Conservation (phyloP, 2,888 invertebrate species). For the Meiosimyza platycephala region DNA sequence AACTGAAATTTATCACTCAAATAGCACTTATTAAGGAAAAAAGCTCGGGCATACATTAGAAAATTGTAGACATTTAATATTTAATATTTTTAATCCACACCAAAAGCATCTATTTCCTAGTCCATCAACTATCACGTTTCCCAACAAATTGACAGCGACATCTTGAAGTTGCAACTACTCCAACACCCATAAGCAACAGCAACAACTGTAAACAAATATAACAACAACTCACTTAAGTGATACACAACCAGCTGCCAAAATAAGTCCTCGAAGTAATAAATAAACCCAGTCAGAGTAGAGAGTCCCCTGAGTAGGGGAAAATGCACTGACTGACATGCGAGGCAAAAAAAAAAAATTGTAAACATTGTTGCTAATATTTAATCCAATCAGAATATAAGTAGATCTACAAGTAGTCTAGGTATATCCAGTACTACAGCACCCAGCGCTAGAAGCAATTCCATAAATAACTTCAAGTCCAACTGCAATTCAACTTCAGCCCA, state of each 20-base stretch:
- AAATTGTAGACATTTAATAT: slow-evolving; percentile 1
- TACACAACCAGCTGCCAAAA: slow-evolving; percentile 28
- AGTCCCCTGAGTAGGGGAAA: background rate
- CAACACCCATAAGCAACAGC: slow-evolving; percentile 40
- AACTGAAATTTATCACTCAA: too few species aligned
- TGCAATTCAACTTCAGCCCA: background rate
- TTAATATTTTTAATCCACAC: slow-evolving; percentile 22
- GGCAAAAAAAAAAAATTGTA: background rate
- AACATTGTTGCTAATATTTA: slow-evolving; percentile 13
- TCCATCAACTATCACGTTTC: slow-evolving; percentile 30
- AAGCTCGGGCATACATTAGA: too few species aligned
- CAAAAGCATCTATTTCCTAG: background rate
- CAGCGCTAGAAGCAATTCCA: background rate
- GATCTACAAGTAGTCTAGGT: background rate
- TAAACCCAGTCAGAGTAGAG: slow-evolving; percentile 5
- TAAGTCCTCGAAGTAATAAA: slow-evolving; percentile 25
- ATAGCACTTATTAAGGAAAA: too few species aligned
- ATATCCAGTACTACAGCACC: background rate
- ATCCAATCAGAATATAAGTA: slow-evolving; percentile 35
- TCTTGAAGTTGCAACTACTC: slow-evolving; percentile 30
- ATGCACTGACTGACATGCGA: slow-evolving; percentile 15
- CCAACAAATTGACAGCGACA: slow-evolving; percentile 35
- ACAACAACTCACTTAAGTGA: slow-evolving; percentile 43
- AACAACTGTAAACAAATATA: slow-evolving; percentile 46
- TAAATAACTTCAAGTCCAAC: slow-evolving; percentile 7